Conservation (phyloP, 2,888 invertebrate species). For the Ecliptopera silaceata region DNA sequence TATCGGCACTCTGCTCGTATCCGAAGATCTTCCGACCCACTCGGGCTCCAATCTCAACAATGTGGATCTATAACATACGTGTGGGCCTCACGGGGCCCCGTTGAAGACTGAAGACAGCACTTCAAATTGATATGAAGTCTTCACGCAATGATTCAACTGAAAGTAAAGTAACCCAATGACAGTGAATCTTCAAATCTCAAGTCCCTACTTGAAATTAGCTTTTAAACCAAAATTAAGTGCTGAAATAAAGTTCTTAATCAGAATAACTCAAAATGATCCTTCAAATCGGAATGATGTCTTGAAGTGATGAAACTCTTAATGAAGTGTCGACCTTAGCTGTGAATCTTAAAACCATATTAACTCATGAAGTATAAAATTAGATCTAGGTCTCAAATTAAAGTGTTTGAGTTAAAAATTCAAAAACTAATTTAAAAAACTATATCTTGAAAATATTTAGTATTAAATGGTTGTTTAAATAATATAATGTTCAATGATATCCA, state of each 20-base stretch:
- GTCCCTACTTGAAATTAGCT: not conserved
- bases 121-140: not conserved
- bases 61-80: slow-evolving; percentile 85
- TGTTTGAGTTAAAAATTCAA: not conserved
- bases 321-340: too few relatives aligned
- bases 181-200: not conserved
- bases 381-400: not conserved
- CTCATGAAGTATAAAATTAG: not conserved
- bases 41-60: slow-evolving; percentile 91
- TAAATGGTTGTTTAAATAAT: too few relatives aligned
- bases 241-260: too few relatives aligned
- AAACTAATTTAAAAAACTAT: too few relatives aligned
- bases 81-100: not conserved
- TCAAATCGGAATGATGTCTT: not conserved
- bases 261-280: not conserved
- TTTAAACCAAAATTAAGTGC: not conserved
- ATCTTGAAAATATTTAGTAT: too few relatives aligned
- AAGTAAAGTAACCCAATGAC: too few relatives aligned
- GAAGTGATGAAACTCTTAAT: not conserved
- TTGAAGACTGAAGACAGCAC: not conserved
- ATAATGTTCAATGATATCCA: not conserved
- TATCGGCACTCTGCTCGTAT: slow-evolving; percentile 77
- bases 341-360: too few relatives aligned
- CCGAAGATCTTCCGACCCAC: slow-evolving; percentile 85
- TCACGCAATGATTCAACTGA: not conserved